A percentile compares a stretch with the other conserved stretches of the same genome.
phyloP scores from a whole-genome alignment of 2,888 invertebrate species.

The Acanthoscelides obtectus region DNA sequence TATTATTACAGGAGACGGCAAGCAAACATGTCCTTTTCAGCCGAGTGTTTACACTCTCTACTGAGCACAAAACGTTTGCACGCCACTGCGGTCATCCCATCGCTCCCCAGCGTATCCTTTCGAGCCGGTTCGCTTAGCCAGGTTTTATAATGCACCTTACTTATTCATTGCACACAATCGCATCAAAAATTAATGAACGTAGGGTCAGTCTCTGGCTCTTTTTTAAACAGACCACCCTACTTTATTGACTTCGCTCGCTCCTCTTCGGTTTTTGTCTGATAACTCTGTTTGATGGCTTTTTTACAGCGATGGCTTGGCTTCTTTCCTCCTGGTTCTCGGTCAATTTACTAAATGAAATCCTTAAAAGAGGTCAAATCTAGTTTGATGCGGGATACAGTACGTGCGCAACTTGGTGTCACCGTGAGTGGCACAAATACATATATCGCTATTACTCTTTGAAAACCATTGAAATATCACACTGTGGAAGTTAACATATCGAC shows the following conservation, averaged over 20 bases:
- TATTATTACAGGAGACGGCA: too few species aligned
- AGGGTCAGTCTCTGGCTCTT: constrained; percentile 45
- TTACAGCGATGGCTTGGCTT: constrained; percentile 34
- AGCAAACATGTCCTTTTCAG: too few species aligned
- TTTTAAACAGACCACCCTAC: constrained; percentile 41
- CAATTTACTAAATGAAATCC: not conserved
- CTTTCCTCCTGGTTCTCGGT: not conserved
- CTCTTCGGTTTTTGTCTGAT: constrained; percentile 46
- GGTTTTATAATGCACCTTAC: constrained; percentile 47
- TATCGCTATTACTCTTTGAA: too few species aligned
- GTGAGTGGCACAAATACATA: too few species aligned
- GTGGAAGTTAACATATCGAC: too few species aligned
- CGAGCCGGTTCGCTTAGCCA: constrained; percentile 30
- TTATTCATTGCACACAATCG: constrained; percentile 51
- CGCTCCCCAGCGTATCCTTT: constrained; percentile 21
- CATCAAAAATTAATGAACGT: constrained; percentile 47
- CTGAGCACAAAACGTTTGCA: too few species aligned
- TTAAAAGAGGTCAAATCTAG: not conserved
- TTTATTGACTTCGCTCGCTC: constrained; percentile 43
- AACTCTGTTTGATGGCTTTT: constrained; percentile 49
- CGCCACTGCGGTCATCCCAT: constrained; percentile 14
- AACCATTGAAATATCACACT: too few species aligned
- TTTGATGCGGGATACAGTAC: not conserved
- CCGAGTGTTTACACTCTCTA: too few species aligned
- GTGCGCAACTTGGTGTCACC: not conserved